Conservation (phyloP, 2,888 invertebrate species). For the Sturmia bella region DNA sequence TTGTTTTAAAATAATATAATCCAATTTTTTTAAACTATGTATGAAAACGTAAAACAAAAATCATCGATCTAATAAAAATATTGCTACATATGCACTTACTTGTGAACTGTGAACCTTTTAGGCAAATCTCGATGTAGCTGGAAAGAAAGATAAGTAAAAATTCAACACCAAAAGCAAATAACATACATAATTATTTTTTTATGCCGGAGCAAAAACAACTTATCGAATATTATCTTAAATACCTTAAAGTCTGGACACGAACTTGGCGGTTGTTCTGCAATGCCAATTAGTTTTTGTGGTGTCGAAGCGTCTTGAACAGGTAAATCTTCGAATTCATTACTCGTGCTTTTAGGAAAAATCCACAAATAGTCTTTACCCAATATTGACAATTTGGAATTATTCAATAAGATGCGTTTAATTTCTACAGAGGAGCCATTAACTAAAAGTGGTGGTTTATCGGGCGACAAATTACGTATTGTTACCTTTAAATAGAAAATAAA, state of each 20-base stretch:
- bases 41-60: neutral
- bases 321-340: slow-evolving; percentile 59
- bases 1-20: too few relatives aligned
- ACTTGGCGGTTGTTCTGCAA: slow-evolving; percentile 75
- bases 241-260: slow-evolving; percentile 78
- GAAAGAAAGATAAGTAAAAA: slow-evolving; percentile 24
- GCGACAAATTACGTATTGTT: slow-evolving; percentile 77
- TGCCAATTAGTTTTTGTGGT: slow-evolving; percentile 65
- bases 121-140: slow-evolving; percentile 71
- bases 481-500: slow-evolving; percentile 73
- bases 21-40: too few relatives aligned
- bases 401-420: slow-evolving; percentile 75
- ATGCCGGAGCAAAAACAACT: neutral
- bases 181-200: slow-evolving; percentile 5
- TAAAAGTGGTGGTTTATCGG: slow-evolving; percentile 74
- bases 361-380: slow-evolving; percentile 78
- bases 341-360: slow-evolving; percentile 72
- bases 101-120: slow-evolving; percentile 78
- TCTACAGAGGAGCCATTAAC: slow-evolving; percentile 75
- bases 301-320: slow-evolving; percentile 68
- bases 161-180: neutral
- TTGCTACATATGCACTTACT: slow-evolving; percentile 74
- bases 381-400: slow-evolving; percentile 76
- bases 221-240: neutral
- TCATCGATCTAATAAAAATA: neutral